Base-by-base conservation (phyloP, 2,797 vertebrate species). In the Huso huso region DNA sequence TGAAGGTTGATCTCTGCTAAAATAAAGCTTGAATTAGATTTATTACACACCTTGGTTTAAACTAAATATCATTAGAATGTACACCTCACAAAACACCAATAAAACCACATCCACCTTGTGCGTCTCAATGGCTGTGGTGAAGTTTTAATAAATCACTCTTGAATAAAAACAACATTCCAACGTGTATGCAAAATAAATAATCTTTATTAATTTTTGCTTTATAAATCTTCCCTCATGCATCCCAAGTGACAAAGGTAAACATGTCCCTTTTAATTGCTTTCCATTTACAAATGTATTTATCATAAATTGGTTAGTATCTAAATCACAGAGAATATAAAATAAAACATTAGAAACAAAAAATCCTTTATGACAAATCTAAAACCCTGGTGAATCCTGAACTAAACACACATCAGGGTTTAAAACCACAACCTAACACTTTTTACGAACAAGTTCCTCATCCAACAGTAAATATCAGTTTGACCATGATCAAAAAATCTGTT, bases 111-210 rank as follows among this genome's bases (percentile, higher is more conserved):
- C 37, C 37, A 37, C 37, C 37, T 37, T 37, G 37, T 37, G 37
- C 37, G 1, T 37, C 37, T 37, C 37, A 18, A 18, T 18, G 18
- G 1, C 18, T 18, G 18, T 18, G 1, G 18, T 18, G 18, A 18
- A 18, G 18, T 18, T 18, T 18, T 18, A 18, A 18, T 18, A 18
- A 18, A 18, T 37, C 37, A 37, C 37, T 37, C 37, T 37, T 69
- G 78, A 68, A 77, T 73, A 53, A 63, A 72, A 9, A 64, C 63
- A 57, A 71, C 77, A 71, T 37, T 37, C 37, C 37, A 66, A 74
- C 3, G 65, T 77, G 64, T 93, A 92, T 83, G 90, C 83, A 96
- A 97, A 98, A 98, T 98, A 98, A 98, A 98, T 98, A 96, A 37
- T 87, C 87, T 97, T 98, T 96, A 96, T 97, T 95, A 89, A 89